Percentiles rank a stretch among this genome's conserved stretches.
Evolutionary conservation across 2,888 invertebrate species (phyloP).

Genomic region (Gastracanthus pulcherrimus): DNA sequence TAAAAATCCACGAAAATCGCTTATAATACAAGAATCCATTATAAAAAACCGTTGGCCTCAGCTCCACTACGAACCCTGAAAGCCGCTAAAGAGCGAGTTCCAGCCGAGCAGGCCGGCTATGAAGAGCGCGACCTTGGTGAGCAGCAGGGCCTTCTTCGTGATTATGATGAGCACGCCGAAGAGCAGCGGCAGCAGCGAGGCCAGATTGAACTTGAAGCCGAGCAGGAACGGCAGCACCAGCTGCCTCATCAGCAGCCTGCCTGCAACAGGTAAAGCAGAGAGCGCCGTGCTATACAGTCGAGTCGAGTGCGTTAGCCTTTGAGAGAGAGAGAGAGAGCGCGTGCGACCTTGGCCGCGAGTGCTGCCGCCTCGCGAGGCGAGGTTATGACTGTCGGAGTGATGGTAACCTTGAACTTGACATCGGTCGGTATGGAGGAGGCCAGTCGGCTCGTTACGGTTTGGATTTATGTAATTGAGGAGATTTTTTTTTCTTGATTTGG

Average conservation of each 20-base stretch:
- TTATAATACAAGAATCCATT: background rate
- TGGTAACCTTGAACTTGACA: slow-evolving; percentile 55
- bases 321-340: background rate
- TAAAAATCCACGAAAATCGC: background rate
- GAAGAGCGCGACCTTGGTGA: slow-evolving; percentile 87
- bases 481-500: background rate
- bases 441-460: slow-evolving; percentile 21
- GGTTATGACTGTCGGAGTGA: background rate
- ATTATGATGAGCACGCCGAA: slow-evolving; percentile 85
- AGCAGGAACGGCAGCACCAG: slow-evolving; percentile 88
- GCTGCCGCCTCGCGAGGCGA: slow-evolving; percentile 23
- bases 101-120: slow-evolving; percentile 84
- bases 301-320: slow-evolving; percentile 13
- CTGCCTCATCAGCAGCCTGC: slow-evolving; percentile 84
- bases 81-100: slow-evolving; percentile 71
- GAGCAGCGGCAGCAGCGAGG: slow-evolving; percentile 86
- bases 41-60: background rate
- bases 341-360: slow-evolving; percentile 34
- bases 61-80: background rate
- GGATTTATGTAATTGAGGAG: background rate
- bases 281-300: too few relatives aligned
- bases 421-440: slow-evolving; percentile 25
- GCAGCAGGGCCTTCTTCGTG: slow-evolving; percentile 87
- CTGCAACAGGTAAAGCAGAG: slow-evolving; percentile 79
- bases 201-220: slow-evolving; percentile 89